Evolutionary conservation across 2,888 invertebrate genomes (phyloP).

Genomic region (Bimastos eiseni): DNA sequence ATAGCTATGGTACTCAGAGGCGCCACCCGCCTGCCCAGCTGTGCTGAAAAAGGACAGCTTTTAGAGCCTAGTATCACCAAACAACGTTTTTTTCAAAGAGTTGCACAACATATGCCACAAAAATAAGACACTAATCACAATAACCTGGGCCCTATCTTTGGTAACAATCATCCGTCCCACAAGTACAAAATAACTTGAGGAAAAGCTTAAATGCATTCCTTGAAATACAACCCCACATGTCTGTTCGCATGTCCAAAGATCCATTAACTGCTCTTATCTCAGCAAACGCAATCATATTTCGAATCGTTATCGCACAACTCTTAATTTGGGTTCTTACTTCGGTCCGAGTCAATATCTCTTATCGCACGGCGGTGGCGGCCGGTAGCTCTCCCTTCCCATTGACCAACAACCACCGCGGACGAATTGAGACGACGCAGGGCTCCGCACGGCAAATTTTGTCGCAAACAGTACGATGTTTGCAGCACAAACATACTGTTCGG

Average conservation of each 20-base stretch:
- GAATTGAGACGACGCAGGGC: background rate
- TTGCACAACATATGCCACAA: background rate
- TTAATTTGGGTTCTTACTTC: constrained; percentile 5
- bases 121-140: background rate
- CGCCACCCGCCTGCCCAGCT: no score
- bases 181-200: background rate
- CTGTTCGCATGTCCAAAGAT: background rate
- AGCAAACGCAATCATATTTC: constrained; percentile 13
- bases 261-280: background rate
- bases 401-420: background rate
- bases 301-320: background rate
- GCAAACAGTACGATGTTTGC: constrained; percentile 24
- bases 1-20: no score
- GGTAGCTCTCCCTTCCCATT: no score
- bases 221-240: background rate
- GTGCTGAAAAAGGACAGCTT: no score
- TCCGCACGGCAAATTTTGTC: constrained; percentile 5
- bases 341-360: background rate
- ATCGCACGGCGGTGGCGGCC: background rate
- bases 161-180: background rate
- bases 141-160: background rate
- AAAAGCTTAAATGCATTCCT: background rate
- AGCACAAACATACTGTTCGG: constrained; percentile 16
- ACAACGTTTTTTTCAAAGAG: background rate
- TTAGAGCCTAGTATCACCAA: no score